Evolutionary conservation across 2,113 vertebrate species (phyloP).

Genomic region (Ceyx melanurus): DNA sequence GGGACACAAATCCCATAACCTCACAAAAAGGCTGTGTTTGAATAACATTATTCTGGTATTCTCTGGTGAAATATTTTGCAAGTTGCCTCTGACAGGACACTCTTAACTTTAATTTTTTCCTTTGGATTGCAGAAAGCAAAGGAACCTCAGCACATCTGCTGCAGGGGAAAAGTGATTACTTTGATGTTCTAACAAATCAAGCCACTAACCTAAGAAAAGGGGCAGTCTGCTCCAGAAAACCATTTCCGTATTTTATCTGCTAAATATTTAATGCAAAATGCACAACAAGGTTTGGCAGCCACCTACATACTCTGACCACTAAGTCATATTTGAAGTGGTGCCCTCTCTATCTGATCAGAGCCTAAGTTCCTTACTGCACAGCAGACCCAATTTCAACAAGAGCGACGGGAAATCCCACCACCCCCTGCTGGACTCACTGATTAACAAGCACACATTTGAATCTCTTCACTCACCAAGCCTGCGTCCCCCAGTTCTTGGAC

Average conservation of each 20-base stretch:
- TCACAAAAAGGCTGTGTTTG: neutral
- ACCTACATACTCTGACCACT: neutral
- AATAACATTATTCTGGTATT: neutral
- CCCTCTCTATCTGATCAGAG: neutral
- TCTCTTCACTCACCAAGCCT: neutral
- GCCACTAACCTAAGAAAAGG: neutral
- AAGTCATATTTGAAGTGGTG: neutral
- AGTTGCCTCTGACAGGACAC: neutral
- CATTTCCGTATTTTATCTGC: constrained; percentile 2
- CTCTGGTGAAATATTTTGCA: neutral
- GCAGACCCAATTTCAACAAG: neutral
- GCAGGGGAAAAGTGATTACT: neutral
- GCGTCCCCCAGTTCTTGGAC: neutral
- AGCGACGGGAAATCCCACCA: neutral
- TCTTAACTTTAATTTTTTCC: neutral
- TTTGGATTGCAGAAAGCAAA: neutral
- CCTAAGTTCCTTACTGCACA: neutral
- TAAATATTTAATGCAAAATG: constrained; percentile 55
- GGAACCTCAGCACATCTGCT: neutral
- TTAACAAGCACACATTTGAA: neutral
- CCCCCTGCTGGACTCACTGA: neutral
- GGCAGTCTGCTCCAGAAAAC: constrained; percentile 10
- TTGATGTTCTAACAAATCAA: neutral
- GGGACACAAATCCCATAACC: neutral
- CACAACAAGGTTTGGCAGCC: constrained; percentile 17